Evolutionary conservation across 2,888 invertebrate species (phyloP).

Genomic region (Zhuqinia jingwanae): DNA sequence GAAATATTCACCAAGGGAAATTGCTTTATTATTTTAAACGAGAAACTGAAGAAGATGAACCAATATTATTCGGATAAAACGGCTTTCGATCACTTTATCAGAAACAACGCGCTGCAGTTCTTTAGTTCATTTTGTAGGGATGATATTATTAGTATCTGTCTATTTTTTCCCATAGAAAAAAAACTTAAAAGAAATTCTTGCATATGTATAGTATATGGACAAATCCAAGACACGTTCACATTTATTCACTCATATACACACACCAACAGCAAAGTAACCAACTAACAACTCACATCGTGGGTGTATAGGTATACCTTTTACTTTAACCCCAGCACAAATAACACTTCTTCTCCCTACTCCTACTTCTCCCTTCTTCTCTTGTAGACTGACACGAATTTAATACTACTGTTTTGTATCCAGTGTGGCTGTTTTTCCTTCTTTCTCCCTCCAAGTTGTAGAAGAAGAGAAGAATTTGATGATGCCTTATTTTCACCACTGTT

Average conservation of each 20-base stretch:
- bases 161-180: conserved; percentile 7
- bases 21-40: background rate
- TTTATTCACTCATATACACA: conserved; percentile 51
- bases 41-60: background rate
- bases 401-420: conserved; percentile 55
- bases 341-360: conserved; percentile 10
- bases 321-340: conserved; percentile 1
- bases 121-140: background rate
- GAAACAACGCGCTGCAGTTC: background rate
- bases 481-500: conserved; percentile 20
- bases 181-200: conserved; percentile 14
- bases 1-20: background rate
- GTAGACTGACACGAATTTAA: conserved; percentile 57
- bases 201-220: no score
- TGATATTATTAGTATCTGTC: conserved; percentile 29
- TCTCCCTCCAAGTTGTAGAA: conserved; percentile 28
- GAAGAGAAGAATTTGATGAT: conserved; percentile 36
- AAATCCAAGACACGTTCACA: conserved; percentile 48
- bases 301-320: conserved; percentile 7
- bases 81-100: conserved; percentile 38
- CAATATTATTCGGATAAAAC: conserved; percentile 10
- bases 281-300: background rate
- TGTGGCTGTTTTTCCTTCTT: conserved; percentile 36
- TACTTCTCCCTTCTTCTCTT: conserved; percentile 28
- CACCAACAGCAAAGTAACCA: conserved; percentile 17